Evolutionary conservation across 2,797 vertebrate genomes (phyloP).

Genomic region (Knipowitschia caucasica): DNA sequence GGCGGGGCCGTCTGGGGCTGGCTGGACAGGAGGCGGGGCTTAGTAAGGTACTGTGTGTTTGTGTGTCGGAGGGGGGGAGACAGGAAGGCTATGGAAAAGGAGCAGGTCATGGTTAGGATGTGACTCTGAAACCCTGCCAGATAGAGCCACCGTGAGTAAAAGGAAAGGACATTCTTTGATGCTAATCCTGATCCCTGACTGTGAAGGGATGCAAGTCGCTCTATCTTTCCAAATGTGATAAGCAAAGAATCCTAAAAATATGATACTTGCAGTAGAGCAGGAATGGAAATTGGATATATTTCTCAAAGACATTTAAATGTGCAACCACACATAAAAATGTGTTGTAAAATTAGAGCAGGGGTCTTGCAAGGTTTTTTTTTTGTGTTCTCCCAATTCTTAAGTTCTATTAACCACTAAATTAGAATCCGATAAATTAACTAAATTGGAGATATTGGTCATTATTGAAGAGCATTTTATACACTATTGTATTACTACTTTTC

Average conservation of each 20-base stretch:
- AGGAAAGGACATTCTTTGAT: slow-evolving; percentile 16
- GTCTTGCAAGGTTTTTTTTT: too few species aligned
- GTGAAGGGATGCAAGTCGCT: not conserved
- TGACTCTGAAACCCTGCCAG: slow-evolving; percentile 39
- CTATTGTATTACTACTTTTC: too few species aligned
- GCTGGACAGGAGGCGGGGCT: slow-evolving; percentile 58
- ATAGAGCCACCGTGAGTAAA: slow-evolving; percentile 13
- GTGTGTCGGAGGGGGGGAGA: slow-evolving; percentile 38
- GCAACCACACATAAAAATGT: too few species aligned
- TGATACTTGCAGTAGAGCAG: not conserved
- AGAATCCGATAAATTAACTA: too few species aligned
- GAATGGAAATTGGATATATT: not conserved
- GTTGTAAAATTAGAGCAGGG: too few species aligned
- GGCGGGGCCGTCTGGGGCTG: slow-evolving; percentile 49
- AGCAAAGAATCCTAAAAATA: not conserved
- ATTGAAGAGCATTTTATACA: too few species aligned
- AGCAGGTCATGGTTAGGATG: slow-evolving; percentile 31
- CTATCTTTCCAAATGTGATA: not conserved
- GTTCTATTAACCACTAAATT: too few species aligned
- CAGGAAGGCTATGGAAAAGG: slow-evolving; percentile 27
- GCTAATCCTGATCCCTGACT: slow-evolving; percentile 18
- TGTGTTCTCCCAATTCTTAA: too few species aligned
- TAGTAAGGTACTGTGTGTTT: slow-evolving; percentile 6
- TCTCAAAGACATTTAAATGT: not conserved
- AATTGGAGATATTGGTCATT: too few species aligned